Evolutionary conservation across 2,888 invertebrate genomes (phyloP), one percentile per base, ranked within the genome.

Genomic region (Cheilosia variabilis): DNA sequence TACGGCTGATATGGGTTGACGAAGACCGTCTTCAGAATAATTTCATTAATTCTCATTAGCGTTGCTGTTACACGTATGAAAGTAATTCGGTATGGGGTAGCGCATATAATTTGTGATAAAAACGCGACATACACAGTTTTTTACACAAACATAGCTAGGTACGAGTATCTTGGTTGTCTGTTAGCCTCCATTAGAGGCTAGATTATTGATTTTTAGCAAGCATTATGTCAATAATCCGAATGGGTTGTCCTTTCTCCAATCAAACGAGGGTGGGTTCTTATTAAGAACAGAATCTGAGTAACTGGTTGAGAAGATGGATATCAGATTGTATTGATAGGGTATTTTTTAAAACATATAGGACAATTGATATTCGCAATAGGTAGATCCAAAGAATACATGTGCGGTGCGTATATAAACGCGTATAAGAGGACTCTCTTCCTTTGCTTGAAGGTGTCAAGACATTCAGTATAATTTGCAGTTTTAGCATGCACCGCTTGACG

Each of bases 1-100:
- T 73, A 73, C n/a, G 53, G 75, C 37, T 75, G 75, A 75, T 65
- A 75, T 65, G 65, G 75, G 75, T 75, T 75, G 75, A 75, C 65
- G 57, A 75, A 17, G 27, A 75, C 75, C 65, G 47, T 57, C 65
- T 50, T 75, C 75, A 75, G 37, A 63, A 43, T 65, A 65, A 65
- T 75, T 75, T 75, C 57, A 75, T 65, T 75, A 75, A 65, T 57
- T 37, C 24, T 73, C 55, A 62, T 65, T 65, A 75, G 65, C 7
- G 13, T 75, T 52, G 53, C 37, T 75, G 63, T 27, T 57, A 10
- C 75, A 65, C 47, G 65, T 55, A 75, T 75, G 57, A 27, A 52
- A 65, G 47, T 75, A 57, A 75, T 75, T 65, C 45, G 37, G 47
- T 65, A 50, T 57, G 55, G 19, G 22, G n/a, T 13, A 37, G 34